phyloP scores from a whole-genome alignment of 2,113 vertebrate genomes.

The human region GRCh38 chr1:87094501-87095000 shows the following conservation, averaged over 20 bases:
- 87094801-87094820: background rate
- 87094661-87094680: background rate
- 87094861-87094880: background rate
- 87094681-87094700: background rate
- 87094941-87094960: background rate
- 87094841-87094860: background rate
- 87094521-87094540: background rate
- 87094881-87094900: background rate
- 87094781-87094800: background rate
- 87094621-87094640: background rate
- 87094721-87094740: background rate
- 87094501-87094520: background rate
- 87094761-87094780: background rate
- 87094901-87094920: background rate
- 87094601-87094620: background rate
- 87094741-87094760: background rate
- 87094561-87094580: background rate
- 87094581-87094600: background rate
- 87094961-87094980: background rate
- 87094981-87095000: background rate
- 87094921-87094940: background rate
- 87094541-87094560: background rate
- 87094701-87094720: background rate
- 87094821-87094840: background rate
- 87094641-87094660: background rate